Conservation (phyloP, 2,888 invertebrate genomes). For the Ferdinandea cuprea region DNA sequence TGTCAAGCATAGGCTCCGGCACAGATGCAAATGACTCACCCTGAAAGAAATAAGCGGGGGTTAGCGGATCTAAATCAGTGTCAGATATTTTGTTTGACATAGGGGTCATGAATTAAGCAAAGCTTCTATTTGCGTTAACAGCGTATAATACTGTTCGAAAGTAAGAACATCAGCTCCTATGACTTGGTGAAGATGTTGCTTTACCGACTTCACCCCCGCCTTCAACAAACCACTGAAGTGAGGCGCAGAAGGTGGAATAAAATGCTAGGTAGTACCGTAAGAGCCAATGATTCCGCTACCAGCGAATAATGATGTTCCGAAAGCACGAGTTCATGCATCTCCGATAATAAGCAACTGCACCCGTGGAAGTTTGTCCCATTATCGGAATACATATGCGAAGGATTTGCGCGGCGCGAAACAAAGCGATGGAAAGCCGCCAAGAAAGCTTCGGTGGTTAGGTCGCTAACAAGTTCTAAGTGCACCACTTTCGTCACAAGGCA, state of each 20-base stretch:
- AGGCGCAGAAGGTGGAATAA: not conserved
- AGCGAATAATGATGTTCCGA: not conserved
- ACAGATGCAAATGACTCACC: not conserved
- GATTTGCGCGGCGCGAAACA: slow-evolving; percentile 45
- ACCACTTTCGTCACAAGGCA: slow-evolving; percentile 4
- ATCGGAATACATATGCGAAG: slow-evolving; percentile 41
- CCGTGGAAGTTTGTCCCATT: slow-evolving; percentile 59
- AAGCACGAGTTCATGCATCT: slow-evolving; percentile 30
- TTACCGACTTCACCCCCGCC: not conserved
- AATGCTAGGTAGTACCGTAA: not conserved
- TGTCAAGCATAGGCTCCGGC: not conserved
- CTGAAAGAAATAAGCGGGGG: slow-evolving; percentile 2
- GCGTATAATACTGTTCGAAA: not conserved
- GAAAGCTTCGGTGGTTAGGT: not conserved
- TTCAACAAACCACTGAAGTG: not conserved
- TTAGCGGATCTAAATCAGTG: not conserved
- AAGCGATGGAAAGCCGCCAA: slow-evolving; percentile 12
- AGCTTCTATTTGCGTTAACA: slow-evolving; percentile 7
- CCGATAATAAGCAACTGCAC: slow-evolving; percentile 18
- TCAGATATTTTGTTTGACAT: slow-evolving; percentile 2
- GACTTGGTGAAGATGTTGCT: not conserved
- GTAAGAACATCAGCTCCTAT: too few species aligned
- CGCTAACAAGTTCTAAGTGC: not conserved
- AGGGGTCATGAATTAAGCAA: not conserved
- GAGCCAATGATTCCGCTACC: not conserved